Conservation (phyloP, 2,888 invertebrate genomes). For the Bimastos eiseni region DNA sequence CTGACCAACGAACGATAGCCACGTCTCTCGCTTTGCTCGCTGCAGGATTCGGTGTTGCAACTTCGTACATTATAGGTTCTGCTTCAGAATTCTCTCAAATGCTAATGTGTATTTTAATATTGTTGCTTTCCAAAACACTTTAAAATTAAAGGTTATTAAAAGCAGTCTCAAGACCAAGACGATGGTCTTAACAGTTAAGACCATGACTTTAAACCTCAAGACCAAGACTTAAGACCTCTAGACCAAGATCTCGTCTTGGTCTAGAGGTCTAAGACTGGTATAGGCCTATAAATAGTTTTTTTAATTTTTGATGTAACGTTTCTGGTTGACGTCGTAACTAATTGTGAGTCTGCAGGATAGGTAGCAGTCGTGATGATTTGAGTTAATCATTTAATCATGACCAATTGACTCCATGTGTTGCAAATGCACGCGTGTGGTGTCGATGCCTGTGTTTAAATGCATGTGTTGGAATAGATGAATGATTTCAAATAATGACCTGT, state of each 20-base stretch:
- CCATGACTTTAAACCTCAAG: no score
- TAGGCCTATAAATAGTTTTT: no score
- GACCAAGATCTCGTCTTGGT: no score
- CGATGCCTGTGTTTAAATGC: not conserved
- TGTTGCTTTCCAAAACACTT: no score
- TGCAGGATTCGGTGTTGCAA: constrained; percentile 49
- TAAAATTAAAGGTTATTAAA: no score
- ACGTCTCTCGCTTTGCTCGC: constrained; percentile 47
- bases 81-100: not conserved
- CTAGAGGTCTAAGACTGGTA: no score
- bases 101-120: not conserved
- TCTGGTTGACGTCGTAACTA: not conserved
- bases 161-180: no score
- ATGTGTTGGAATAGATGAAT: not conserved
- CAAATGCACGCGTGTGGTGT: not conserved
- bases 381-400: not conserved
- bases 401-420: not conserved
- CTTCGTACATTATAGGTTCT: constrained; percentile 52
- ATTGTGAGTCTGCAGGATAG: no score
- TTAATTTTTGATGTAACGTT: not conserved
- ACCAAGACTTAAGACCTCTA: no score
- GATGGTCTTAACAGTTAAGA: no score
- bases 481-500: not conserved
- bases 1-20: constrained; percentile 62
- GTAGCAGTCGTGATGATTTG: no score